A percentile compares a stretch with the other conserved stretches of the same genome.
Evolutionary conservation across 1,140 invertebrate species (phyloP).

Genomic region (Charaxes varanes): DNA sequence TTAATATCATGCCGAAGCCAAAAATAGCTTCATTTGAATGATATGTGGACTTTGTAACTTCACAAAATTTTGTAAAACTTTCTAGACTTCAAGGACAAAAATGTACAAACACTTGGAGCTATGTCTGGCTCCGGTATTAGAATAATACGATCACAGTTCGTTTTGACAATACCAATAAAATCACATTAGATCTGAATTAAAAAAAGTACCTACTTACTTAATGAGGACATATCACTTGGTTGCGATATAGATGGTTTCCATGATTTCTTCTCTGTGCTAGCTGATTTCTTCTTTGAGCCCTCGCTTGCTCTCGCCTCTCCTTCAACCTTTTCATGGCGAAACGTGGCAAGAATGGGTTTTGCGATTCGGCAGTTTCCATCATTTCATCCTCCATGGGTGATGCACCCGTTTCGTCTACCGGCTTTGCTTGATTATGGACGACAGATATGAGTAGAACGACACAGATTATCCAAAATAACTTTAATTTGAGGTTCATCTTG

Average conservation of each 20-base stretch:
- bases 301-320: conserved; percentile 38
- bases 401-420: conserved; percentile 26
- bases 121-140: no score
- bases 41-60: no score
- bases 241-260: neutral
- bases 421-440: conserved; percentile 25
- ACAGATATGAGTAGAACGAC: conserved; percentile 22
- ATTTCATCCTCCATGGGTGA: conserved; percentile 30
- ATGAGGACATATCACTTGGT: conserved; percentile 6
- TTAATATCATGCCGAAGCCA: no score
- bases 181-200: no score
- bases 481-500: conserved; percentile 25
- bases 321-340: conserved; percentile 57
- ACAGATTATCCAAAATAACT: conserved; percentile 24
- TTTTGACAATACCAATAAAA: no score
- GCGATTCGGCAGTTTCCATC: conserved; percentile 55
- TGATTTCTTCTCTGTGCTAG: conserved; percentile 18
- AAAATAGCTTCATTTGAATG: no score
- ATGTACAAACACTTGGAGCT: no score
- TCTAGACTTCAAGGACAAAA: no score
- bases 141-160: no score
- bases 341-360: conserved; percentile 53
- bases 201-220: no score
- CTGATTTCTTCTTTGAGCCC: conserved; percentile 38
- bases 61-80: no score